Base-by-base conservation (phyloP, 2,113 vertebrate genomes). In the Ictidomys tridecemlineatus region DNA sequence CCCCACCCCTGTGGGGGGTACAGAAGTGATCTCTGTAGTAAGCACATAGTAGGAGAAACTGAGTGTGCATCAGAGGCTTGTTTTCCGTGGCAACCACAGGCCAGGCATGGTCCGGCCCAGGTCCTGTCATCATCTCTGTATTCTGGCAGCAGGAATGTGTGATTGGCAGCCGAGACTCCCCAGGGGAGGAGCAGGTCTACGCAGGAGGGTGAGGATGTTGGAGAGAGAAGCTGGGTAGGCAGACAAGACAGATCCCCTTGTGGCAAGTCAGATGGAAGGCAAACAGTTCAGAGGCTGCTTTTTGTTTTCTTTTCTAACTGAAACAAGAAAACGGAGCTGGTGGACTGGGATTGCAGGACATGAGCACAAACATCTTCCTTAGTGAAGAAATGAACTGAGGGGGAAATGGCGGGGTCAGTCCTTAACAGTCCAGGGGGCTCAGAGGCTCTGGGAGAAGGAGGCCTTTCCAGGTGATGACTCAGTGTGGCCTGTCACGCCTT, bases 381-480 rank as follows among this genome's bases (percentile, higher is more conserved):
- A 6, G 26, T 18, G 28, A 65, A 42, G 69, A 76, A 67, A 11
- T 16, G 22, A 18, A 10, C 4, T 8, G 12, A 78, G 37, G 22
- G 3, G 85, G 28, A 39, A 58, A 80, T 39, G 14, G 48, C 17
- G n/a, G 48, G 17, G 73, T 6, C 32, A 32, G 51, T 8, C 56
- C 32, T 28, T 6, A 17, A 26, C 42, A n/a, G 14, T 16, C 63
- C 24, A 13, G 11, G n/a, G 53, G 39, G 45, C 0, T 3, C 4
- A 45, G 92, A 80, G 56, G 48, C 58, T 83, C 39, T 5, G 1
- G 77, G 53, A 91, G 85, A 84, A n/a, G 73, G 53, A 42, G 63
- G 4, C 30, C 58, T 4, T 24, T 51, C 48, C 70, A 76, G 73
- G 76, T 8, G 84, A 13, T 97, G 96, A 97, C 90, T 97, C 96